phyloP scores from a whole-genome alignment of 2,113 vertebrate genomes.

The Columba livia region DNA sequence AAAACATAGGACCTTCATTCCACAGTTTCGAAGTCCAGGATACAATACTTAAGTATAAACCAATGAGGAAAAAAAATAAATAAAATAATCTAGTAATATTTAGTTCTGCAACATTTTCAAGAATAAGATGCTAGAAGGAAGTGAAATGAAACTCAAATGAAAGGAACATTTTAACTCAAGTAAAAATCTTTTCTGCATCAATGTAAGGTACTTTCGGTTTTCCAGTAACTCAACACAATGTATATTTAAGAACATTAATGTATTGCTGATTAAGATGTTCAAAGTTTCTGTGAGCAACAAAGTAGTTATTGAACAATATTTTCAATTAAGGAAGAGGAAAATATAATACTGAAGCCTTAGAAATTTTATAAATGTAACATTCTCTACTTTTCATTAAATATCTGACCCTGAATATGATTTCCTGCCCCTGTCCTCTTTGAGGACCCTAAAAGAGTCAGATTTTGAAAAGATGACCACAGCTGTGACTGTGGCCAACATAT shows the following conservation, averaged over 20 bases:
- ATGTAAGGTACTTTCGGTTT: not conserved
- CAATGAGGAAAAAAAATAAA: not conserved
- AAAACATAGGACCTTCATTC: accelerated
- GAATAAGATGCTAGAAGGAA: not conserved
- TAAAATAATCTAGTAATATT: not conserved
- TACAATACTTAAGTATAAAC: not conserved
- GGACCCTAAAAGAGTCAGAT: not conserved
- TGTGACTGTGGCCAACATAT: not conserved
- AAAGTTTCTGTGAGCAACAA: not conserved
- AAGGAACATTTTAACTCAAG: not conserved
- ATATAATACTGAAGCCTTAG: not conserved
- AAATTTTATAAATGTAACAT: not conserved
- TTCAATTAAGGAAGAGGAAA: not conserved
- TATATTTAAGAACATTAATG: not conserved
- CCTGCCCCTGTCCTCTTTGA: not conserved
- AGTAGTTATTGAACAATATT: not conserved
- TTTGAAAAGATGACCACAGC: not conserved
- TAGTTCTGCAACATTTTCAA: not conserved
- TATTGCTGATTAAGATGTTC: not conserved
- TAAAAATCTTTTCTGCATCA: not conserved
- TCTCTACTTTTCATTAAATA: not conserved
- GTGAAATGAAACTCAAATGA: not conserved
- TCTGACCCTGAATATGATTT: not conserved
- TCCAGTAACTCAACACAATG: not conserved
- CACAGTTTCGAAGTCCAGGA: not conserved